Evolutionary conservation across 92 coral and sea anemone genomes (phyloP), one percentile per base, ranked within the genome.

Genomic region (Heteractis magnifica): DNA sequence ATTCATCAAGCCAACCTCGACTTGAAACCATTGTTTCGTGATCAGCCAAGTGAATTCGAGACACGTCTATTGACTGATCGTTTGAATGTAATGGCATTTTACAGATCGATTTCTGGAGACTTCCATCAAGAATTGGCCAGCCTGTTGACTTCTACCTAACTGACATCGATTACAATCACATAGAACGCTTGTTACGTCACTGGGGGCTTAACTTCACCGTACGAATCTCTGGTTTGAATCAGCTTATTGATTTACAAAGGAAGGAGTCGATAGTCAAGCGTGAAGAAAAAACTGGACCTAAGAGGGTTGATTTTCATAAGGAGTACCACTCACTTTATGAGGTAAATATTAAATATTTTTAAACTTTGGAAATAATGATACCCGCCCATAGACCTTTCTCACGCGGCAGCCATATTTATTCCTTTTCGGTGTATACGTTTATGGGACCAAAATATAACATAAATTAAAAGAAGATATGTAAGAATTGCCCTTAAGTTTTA

Each of bases 281-380:
- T 12, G 21, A 15, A n/a, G 76, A 13, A n/a, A 16, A 68, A 8
- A 1, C 2, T 13, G 15, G 15, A n/a, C 44, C 73, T 68, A 23
- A 48, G 6, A 68, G 20, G 49, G 73, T 11, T 68, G 73, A 68
- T 68, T 68, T 68, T 26, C 10, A 23, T 68, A 48, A 68, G 1
- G 72, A 55, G 14, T 92, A 90, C 21, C 95, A 90, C 55, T 50
- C 75, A 0, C 71, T 83, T 64, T 79, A 82, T 21, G 91, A 92
- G 95, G 95, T 92, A 56, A 18, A 83, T 41, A 53, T 12, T 53
- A 53, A 53, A 8, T 4, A 8, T 8, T 53, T 8, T 12, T 53
- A 53, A 53, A 12, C 58, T 53, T 53, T 34, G 44, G 3, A 34
- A 34, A 34, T 34, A 34, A 34, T 34, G 44, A 2, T 34, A 34